A percentile compares a stretch with the other conserved stretches of the same genome.
Evolutionary conservation across 2,888 invertebrate genomes (phyloP).

Genomic region (Melieria omissa): DNA sequence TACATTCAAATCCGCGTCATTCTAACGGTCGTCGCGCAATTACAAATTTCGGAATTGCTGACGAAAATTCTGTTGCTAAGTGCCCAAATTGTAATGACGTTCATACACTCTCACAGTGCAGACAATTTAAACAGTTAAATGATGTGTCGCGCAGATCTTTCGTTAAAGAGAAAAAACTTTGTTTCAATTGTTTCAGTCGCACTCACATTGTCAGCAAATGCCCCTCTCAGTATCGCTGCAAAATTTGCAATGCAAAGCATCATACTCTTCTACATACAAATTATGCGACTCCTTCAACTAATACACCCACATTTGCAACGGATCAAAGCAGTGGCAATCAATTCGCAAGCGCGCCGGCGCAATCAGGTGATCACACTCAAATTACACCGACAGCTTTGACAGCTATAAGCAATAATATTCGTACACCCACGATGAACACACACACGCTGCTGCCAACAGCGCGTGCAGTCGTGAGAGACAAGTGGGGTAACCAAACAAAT

Average conservation of each 20-base stretch:
- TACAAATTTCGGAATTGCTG: conserved; percentile 11
- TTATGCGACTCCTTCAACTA: not conserved
- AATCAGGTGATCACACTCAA: not conserved
- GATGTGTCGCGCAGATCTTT: not conserved
- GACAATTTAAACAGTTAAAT: not conserved
- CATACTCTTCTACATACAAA: not conserved
- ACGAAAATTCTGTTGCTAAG: not conserved
- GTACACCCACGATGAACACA: not conserved
- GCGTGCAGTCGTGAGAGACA: not conserved
- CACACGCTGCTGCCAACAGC: not conserved
- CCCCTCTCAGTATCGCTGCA: no score
- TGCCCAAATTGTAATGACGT: not conserved
- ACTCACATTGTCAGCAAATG: conserved; percentile 3
- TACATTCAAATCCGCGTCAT: not conserved
- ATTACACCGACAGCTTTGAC: not conserved
- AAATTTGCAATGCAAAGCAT: no score
- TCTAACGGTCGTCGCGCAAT: conserved; percentile 5
- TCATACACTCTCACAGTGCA: not conserved
- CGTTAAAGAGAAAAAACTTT: not conserved
- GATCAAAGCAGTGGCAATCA: not conserved
- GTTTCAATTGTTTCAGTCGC: conserved; percentile 8
- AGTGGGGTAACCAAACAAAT: not conserved
- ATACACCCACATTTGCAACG: not conserved
- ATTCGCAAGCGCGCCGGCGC: not conserved
- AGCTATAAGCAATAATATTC: not conserved